A percentile compares a stretch with the other conserved stretches of the same genome.
These are phyloP conservation scores for Magallana angulata DNA, from an alignment of 1,140 invertebrate species.

Conservation along the genomic window DNA sequence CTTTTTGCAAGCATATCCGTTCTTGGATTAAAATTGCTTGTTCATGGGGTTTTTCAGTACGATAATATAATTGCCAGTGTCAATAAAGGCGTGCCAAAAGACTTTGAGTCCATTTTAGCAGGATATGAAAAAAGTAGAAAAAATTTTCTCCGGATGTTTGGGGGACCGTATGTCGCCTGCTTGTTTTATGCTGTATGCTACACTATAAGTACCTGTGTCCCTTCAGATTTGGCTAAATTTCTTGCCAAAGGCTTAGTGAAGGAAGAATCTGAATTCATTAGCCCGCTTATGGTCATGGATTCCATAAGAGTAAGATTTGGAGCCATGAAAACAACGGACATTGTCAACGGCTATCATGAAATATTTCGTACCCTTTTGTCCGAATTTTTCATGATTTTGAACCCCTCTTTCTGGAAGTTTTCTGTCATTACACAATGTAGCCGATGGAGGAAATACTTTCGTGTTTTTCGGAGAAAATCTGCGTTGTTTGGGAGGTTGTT, in stretches of 20 bases:
- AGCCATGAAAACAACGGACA: neutral
- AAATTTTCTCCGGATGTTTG: constrained; percentile 48
- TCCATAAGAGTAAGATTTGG: constrained; percentile 30
- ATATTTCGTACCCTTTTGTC: constrained; percentile 38
- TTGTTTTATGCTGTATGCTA: constrained; percentile 25
- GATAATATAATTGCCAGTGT: constrained; percentile 52
- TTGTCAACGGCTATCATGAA: constrained; percentile 40
- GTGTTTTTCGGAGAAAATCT: neutral
- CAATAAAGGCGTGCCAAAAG: constrained; percentile 47
- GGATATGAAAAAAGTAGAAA: constrained; percentile 43
- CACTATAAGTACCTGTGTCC: constrained; percentile 29
- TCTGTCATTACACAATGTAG: neutral
- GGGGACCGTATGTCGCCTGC: constrained; percentile 45
- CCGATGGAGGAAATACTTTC: constrained; percentile 1
- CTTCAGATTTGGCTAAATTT: constrained; percentile 36
- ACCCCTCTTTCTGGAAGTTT: constrained; percentile 50
- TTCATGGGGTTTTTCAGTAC: constrained; percentile 33
- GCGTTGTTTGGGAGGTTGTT: neutral
- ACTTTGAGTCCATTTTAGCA: constrained; percentile 49
- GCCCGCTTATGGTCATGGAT: constrained; percentile 30
- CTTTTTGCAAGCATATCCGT: constrained; percentile 41
- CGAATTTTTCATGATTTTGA: constrained; percentile 48
- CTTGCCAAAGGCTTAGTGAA: constrained; percentile 25
- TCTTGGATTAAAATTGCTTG: constrained; percentile 35
- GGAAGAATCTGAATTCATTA: neutral